These are phyloP conservation scores for Meandrina meandrites DNA, from an alignment of 92 coral and sea anemone species.

Conservation along the genomic window DNA sequence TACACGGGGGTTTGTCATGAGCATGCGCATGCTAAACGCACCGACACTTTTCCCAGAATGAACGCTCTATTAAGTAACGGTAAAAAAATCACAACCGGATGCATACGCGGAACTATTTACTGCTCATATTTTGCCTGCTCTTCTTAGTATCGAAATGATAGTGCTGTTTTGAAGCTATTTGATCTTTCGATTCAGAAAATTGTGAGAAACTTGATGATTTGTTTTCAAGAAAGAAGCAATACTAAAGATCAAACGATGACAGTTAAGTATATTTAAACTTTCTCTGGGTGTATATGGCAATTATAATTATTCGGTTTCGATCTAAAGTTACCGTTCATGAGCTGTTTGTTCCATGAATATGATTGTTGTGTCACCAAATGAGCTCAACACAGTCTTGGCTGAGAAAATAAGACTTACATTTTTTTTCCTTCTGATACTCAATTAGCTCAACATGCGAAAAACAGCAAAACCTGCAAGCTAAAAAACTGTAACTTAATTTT, in stretches of 20 bases:
- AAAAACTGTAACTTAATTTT: not conserved
- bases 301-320: not conserved
- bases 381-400: not conserved
- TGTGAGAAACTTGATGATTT: not conserved
- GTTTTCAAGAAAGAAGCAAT: not conserved
- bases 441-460: not conserved
- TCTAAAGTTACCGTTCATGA: not conserved
- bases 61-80: slow-evolving; percentile 1
- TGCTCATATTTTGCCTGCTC: not conserved
- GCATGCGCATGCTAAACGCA: slow-evolving; percentile 16
- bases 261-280: slow-evolving; percentile 14
- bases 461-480: not conserved
- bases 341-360: not conserved
- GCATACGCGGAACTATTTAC: not conserved
- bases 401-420: not conserved
- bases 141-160: not conserved
- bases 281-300: not conserved
- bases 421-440: not conserved
- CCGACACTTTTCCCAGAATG: slow-evolving; percentile 32
- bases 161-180: not conserved
- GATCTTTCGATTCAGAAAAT: not conserved
- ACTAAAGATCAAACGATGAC: not conserved
- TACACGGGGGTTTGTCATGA: not conserved
- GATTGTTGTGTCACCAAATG: not conserved
- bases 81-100: not conserved